Percentiles rank a stretch among this genome's conserved stretches.
Conservation (phyloP, 2,113 vertebrate genomes). For the Cryptomyrus ogoouensis region DNA sequence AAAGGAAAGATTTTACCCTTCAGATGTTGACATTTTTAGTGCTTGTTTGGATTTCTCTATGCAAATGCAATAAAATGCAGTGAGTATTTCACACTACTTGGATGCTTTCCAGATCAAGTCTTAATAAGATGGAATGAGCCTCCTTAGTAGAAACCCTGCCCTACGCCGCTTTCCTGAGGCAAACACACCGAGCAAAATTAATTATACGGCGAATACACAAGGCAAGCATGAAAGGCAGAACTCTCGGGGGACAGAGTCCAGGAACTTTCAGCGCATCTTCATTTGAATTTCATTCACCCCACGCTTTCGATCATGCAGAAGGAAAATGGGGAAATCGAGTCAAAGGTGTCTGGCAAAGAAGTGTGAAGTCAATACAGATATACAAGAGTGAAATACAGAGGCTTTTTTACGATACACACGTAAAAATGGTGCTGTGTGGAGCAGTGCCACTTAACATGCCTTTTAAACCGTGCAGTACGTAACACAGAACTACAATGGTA, state of each 20-base stretch:
- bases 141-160: not conserved
- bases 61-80: not conserved
- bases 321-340: not conserved
- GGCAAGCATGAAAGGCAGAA: constrained; percentile 16
- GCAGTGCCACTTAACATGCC: not conserved
- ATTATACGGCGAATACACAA: constrained; percentile 41
- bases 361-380: not conserved
- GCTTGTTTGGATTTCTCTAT: not conserved
- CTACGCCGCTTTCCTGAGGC: constrained; percentile 27
- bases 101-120: not conserved
- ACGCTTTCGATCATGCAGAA: constrained; percentile 18
- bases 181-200: constrained; percentile 37
- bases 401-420: not conserved
- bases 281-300: constrained; percentile 27
- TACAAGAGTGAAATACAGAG: not conserved
- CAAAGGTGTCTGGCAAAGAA: not conserved
- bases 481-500: not conserved
- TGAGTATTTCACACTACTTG: not conserved
- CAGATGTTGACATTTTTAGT: not conserved
- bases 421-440: not conserved
- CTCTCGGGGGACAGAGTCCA: constrained; percentile 18
- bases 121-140: not conserved
- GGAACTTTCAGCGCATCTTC: constrained; percentile 16
- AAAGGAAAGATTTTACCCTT: not conserved
- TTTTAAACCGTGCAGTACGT: not conserved